Percentiles rank a stretch among this genome's conserved stretches.
Conservation (phyloP, 2,888 invertebrate genomes). For the Cloeon dipterum region DNA sequence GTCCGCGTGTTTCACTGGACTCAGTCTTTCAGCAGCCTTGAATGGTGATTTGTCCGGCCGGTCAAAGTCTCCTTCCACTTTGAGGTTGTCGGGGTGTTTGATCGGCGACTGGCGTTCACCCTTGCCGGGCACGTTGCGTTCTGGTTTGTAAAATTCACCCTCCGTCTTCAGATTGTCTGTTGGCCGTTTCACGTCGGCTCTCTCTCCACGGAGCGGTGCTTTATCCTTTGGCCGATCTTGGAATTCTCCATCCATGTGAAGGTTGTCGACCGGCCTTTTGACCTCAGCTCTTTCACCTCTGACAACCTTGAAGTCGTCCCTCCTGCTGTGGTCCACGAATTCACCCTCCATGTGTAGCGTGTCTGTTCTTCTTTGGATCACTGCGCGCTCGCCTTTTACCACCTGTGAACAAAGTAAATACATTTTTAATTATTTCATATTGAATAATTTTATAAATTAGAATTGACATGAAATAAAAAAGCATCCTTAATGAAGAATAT, state of each 20-base stretch:
- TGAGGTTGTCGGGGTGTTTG: slow-evolving; percentile 8
- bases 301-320: slow-evolving; percentile 32
- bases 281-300: slow-evolving; percentile 13
- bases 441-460: too few relatives aligned
- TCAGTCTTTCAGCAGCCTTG: neutral
- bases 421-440: too few relatives aligned
- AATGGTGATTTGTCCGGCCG: slow-evolving; percentile 13
- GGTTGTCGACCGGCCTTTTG: slow-evolving; percentile 9
- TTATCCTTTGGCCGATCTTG: slow-evolving; percentile 2
- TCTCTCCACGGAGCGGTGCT: slow-evolving; percentile 9
- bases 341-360: slow-evolving; percentile 32
- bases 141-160: slow-evolving; percentile 18
- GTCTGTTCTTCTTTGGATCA: slow-evolving; percentile 29
- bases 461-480: too few relatives aligned
- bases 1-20: slow-evolving; percentile 12
- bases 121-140: slow-evolving; percentile 1
- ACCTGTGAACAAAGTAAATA: slow-evolving; percentile 10
- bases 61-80: slow-evolving; percentile 14
- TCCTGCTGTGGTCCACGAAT: slow-evolving; percentile 17
- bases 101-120: slow-evolving; percentile 11
- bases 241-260: slow-evolving; percentile 10
- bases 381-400: slow-evolving; percentile 30
- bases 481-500: too few relatives aligned
- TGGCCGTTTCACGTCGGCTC: slow-evolving; percentile 8
- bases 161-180: slow-evolving; percentile 14